Base-by-base conservation (phyloP, 2,113 vertebrate species). In the Strix uralensis region DNA sequence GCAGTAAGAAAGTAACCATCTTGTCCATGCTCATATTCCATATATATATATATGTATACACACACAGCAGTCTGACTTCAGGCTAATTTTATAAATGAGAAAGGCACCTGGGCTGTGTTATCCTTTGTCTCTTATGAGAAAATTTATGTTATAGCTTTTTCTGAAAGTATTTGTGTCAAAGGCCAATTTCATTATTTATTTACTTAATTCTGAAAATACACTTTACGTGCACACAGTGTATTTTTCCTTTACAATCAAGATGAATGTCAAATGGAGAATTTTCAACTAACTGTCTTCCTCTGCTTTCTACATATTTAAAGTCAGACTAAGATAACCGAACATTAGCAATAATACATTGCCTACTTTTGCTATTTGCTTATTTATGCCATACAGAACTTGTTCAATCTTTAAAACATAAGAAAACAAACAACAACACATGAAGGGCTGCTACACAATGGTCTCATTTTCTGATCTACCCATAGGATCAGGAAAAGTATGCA, bases 381-480 rank as follows among this genome's bases (percentile, higher is more conserved):
- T 92, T 84, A 65, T 40, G 47, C 63, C 58, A 38, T 19, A 22
- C 10, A 20, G n/a, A 73, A 54, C 70, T 79, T 58, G 34, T 34
- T 88, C 27, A 78, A 52, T 51, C 67, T 70, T 61, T 94, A 73
- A 84, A 95, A 82, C 15, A 8, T 12, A 89, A 12, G 66, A 73
- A 75, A 96, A 69, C 40, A 84, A 91, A 81, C 15, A 36, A 13
- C n/a, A 90, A 17, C 49, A 72, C 63, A 46, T 46, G 47, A 92
- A 81, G 42, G 38, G 16, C n/a, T 80, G 27, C 57, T 54, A 47
- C 29, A 94, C 70, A 96, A 81, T 17, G 71, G 47, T 72, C 44
- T 94, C 69, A 77, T 97, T 97, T 96, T 95, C 58, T 38, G 20
- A 78, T 83, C 54, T 91, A 46, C 34, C 29, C 36, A 47, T 7